Evolutionary conservation across 2,888 invertebrate species (phyloP), one percentile per base, ranked within the genome.

Genomic region (Heliconius cydno): DNA sequence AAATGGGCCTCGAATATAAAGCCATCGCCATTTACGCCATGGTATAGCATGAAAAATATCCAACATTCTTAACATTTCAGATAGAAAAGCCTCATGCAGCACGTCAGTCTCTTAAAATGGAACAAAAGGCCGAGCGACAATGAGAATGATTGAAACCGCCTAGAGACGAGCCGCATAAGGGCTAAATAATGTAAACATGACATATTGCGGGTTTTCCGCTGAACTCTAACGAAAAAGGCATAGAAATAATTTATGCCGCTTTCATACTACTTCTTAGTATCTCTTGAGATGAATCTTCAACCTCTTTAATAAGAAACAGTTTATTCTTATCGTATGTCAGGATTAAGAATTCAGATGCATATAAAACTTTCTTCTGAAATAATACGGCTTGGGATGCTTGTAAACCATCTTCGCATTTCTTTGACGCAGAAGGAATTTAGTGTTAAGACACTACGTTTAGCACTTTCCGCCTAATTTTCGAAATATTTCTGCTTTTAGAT

Each of bases 41-140:
- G 60, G 10, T n/a, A 19, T 60, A 9, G n/a, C 34, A 65, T 65
- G 19, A 52, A 30, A 65, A 78, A 52, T 28, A 67, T 2, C 38
- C 41, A 25, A 22, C n/a, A 68, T 38, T 68, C n/a, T 70, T 41
- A 46, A 63, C 34, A 63, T 70, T 74, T 74, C 41, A 70, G 63
- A 68, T 65, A 67, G 77, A 77, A 72, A 68, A 77, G 60, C 65
- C 46, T 25, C 77, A 77, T 73, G 74, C 80, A 70, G 77, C 77
- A 74, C 68, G 80, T 77, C 74, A 80, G 80, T 74, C 60, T 80
- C 79, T 80, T 76, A 71, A 79, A 79, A 79, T 76, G 77, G 79
- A 80, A 80, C 77, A 79, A 82, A 80, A 80, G 76, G 60, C 79
- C 71, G 77, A 70, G 77, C 79, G 80, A 82, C 82, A 80, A 80